These are phyloP conservation scores for Stegana nigrithorax DNA, from an alignment of 2,888 invertebrate species.

Conservation along the genomic window DNA sequence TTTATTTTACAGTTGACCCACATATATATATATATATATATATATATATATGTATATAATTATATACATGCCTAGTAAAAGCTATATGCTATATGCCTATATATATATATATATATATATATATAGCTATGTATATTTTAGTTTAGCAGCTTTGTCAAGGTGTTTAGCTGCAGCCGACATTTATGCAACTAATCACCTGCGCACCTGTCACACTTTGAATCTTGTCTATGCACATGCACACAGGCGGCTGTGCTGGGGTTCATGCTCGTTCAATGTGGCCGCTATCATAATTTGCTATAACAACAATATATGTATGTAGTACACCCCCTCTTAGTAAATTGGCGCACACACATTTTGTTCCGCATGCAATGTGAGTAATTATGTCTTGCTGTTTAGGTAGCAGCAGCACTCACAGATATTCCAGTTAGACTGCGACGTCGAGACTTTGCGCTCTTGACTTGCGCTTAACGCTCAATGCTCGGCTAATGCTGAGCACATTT, in stretches of 20 bases:
- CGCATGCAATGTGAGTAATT: conserved; percentile 15
- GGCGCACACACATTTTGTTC: not conserved
- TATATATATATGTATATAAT: no score
- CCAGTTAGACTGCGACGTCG: not conserved
- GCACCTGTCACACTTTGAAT: conserved; percentile 16
- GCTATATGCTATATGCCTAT: not conserved
- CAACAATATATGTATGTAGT: not conserved
- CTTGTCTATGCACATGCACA: not conserved
- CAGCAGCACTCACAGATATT: not conserved
- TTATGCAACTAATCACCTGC: conserved; percentile 1
- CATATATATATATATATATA: conserved; percentile 38
- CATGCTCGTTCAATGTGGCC: conserved; percentile 13
- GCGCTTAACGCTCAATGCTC: no score
- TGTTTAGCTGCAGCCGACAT: not conserved
- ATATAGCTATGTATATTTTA: not conserved
- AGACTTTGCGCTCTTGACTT: not conserved
- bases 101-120: not conserved
- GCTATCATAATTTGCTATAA: conserved; percentile 15
- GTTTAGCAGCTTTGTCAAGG: not conserved
- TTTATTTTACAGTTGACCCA: conserved; percentile 39
- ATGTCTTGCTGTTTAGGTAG: conserved; percentile 5
- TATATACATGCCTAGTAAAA: no score
- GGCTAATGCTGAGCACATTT: no score
- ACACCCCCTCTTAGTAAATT: no score
- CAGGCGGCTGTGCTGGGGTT: conserved; percentile 35